A percentile compares a stretch with the other conserved stretches of the same genome.
These are phyloP conservation scores for Sesamia nonagrioides DNA, from an alignment of 1,140 invertebrate species.

Conservation along the genomic window DNA sequence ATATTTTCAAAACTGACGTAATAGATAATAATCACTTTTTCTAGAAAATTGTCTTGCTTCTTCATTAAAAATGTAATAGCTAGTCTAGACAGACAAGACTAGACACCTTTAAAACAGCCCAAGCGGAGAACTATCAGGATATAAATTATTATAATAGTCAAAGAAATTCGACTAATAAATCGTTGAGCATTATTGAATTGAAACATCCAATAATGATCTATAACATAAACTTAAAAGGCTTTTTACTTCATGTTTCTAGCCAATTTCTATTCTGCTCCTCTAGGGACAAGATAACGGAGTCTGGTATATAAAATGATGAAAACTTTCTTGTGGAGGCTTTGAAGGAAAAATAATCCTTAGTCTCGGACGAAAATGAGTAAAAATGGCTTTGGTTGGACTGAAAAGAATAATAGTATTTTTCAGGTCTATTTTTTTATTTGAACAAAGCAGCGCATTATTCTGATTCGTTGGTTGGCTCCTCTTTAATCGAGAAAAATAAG, in stretches of 20 bases:
- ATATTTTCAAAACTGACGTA: too few relatives aligned
- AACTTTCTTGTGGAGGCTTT: conserved; percentile 25
- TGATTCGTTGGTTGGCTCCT: background rate
- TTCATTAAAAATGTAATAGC: background rate
- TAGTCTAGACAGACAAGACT: background rate
- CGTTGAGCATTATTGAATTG: conserved; percentile 28
- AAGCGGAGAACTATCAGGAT: background rate
- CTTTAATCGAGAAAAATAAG: background rate
- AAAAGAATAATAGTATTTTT: background rate
- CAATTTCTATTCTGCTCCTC: conserved; percentile 8
- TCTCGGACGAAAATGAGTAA: conserved; percentile 10
- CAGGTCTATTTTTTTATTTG: background rate
- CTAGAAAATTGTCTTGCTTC: background rate
- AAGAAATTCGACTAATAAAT: conserved; percentile 22
- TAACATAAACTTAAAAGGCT: conserved; percentile 22
- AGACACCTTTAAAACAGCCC: background rate
- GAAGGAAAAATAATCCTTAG: conserved; percentile 1
- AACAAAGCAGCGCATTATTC: background rate
- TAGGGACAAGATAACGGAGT: conserved; percentile 9
- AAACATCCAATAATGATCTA: conserved; percentile 1
- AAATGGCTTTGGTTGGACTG: conserved; percentile 9
- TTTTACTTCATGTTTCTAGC: conserved; percentile 27
- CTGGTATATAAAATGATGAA: background rate
- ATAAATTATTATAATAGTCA: conserved; percentile 12
- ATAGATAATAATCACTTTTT: background rate